Percentiles rank a stretch among this genome's conserved stretches.
Evolutionary conservation across 2,113 vertebrate species (phyloP).

Genomic region (Peromyscus californicus): DNA sequence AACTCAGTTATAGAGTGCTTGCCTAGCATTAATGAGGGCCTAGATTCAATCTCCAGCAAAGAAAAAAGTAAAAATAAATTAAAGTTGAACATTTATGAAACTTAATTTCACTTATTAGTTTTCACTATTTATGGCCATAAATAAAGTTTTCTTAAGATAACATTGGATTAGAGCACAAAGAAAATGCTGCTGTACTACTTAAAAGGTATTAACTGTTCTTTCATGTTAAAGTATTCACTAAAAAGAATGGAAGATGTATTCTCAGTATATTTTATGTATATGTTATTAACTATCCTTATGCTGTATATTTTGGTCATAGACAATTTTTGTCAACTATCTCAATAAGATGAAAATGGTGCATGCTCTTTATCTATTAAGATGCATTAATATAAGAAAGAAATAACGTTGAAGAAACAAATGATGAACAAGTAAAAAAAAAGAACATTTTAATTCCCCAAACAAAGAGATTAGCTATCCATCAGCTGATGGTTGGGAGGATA

Average conservation of each 20-base stretch:
- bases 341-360: neutral
- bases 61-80: slow-evolving; percentile 9
- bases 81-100: slow-evolving; percentile 44
- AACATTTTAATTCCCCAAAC: slow-evolving; percentile 39
- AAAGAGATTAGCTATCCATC: neutral
- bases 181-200: neutral
- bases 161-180: neutral
- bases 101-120: slow-evolving; percentile 20
- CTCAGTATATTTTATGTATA: neutral
- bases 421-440: neutral
- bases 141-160: slow-evolving; percentile 30
- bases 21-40: neutral
- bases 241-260: neutral
- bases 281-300: neutral
- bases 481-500: neutral
- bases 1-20: neutral
- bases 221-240: slow-evolving; percentile 48
- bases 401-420: slow-evolving; percentile 33
- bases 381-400: neutral
- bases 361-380: neutral
- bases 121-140: neutral
- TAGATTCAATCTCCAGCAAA: neutral
- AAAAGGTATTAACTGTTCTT: slow-evolving; percentile 32
- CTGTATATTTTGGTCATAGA: neutral
- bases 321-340: neutral